Conservation (phyloP, 2,113 vertebrate species). For the Lophochroa leadbeateri region DNA sequence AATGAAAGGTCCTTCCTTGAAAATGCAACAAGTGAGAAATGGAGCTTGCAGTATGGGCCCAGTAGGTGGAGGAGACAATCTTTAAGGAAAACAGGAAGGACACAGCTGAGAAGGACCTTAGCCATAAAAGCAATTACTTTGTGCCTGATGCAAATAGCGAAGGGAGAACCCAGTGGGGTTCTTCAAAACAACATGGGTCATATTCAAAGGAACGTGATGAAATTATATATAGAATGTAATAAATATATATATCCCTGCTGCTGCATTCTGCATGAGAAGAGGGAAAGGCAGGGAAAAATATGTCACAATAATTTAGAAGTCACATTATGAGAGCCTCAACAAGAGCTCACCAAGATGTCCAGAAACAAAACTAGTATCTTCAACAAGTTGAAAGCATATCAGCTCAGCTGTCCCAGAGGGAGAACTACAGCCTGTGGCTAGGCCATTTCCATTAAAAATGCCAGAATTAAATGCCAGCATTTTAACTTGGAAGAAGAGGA, state of each 20-base stretch:
- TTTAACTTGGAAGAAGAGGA: neutral
- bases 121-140: neutral
- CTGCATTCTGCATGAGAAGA: neutral
- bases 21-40: fast-evolving
- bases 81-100: neutral
- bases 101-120: neutral
- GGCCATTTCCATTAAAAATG: neutral
- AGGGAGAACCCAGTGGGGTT: neutral
- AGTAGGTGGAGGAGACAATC: neutral
- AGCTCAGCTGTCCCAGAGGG: neutral
- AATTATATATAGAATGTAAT: neutral
- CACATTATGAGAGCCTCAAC: neutral
- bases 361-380: neutral
- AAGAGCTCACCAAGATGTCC: neutral
- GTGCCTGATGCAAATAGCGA: neutral
- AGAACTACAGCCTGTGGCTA: neutral
- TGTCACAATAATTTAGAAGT: neutral
- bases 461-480: neutral
- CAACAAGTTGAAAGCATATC: neutral
- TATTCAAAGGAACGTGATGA: neutral
- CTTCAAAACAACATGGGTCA: neutral
- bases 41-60: fast-evolving
- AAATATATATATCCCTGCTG: neutral
- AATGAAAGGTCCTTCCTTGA: neutral
- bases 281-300: neutral